These are phyloP conservation scores for Leptinotarsa undecemlineata DNA, from an alignment of 1,140 invertebrate species.

Conservation along the genomic window DNA sequence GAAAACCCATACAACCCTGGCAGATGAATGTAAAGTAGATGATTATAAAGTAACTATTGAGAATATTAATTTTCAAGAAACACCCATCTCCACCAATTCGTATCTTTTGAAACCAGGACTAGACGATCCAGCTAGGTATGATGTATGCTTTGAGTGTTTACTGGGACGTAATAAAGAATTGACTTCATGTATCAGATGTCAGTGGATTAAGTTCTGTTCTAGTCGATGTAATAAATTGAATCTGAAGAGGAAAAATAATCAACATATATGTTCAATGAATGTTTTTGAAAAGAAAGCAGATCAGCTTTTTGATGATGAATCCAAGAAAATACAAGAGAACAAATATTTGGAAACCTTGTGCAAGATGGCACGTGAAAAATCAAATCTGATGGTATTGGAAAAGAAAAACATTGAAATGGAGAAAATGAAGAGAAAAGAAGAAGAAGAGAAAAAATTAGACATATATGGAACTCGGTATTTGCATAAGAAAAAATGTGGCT, in stretches of 20 bases:
- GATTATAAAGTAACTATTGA: too few species aligned
- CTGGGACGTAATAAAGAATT: slow-evolving; percentile 36
- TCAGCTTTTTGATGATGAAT: background rate
- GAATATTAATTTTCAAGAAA: background rate
- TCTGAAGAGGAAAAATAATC: slow-evolving; percentile 32
- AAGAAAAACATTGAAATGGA: slow-evolving; percentile 1
- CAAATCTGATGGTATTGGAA: background rate
- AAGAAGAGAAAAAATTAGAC: slow-evolving; percentile 24
- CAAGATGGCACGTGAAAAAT: background rate
- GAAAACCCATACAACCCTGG: too few species aligned
- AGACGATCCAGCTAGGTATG: slow-evolving; percentile 39
- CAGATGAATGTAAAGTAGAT: background rate
- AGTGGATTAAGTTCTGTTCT: slow-evolving; percentile 46
- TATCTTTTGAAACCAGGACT: slow-evolving; percentile 26
- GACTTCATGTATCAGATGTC: slow-evolving; percentile 42
- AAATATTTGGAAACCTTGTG: slow-evolving; percentile 1
- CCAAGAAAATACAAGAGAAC: too few species aligned
- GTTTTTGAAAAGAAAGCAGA: background rate
- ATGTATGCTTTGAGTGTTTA: slow-evolving; percentile 47
- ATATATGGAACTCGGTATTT: slow-evolving; percentile 32
- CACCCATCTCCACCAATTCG: background rate
- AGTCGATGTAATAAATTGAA: slow-evolving; percentile 43
- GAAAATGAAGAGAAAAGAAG: slow-evolving; percentile 11
- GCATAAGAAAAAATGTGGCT: background rate
- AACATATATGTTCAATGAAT: slow-evolving; percentile 31